Conservation (phyloP, 2,888 invertebrate species). For the Microplitis deprimator region DNA sequence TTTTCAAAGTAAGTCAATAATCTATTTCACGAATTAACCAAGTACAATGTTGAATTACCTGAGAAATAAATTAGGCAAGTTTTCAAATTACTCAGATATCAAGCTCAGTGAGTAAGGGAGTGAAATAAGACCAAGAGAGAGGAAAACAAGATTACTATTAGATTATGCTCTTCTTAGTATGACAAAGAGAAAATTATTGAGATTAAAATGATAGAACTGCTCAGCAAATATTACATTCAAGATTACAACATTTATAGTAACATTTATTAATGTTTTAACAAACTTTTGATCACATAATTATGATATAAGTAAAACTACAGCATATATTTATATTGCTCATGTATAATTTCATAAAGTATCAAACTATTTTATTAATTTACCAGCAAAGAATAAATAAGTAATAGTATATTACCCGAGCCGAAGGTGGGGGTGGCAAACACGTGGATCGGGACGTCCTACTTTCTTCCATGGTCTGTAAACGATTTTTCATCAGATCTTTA, state of each 20-base stretch:
- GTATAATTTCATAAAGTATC: no score
- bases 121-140: conserved; percentile 19
- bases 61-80: conserved; percentile 38
- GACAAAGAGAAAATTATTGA: conserved; percentile 21
- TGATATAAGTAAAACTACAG: no score
- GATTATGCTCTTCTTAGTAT: conserved; percentile 37
- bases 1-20: conserved; percentile 25
- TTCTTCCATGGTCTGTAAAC: no score
- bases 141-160: conserved; percentile 34
- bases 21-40: conserved; percentile 21
- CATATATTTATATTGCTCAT: no score
- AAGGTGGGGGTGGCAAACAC: no score
- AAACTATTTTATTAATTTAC: no score
- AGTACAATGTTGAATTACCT: conserved; percentile 21
- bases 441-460: no score
- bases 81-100: conserved; percentile 37
- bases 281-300: no score
- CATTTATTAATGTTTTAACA: not conserved
- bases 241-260: conserved; percentile 25
- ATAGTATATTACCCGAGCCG: no score
- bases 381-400: no score
- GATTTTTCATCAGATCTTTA: no score
- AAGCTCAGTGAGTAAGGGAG: conserved; percentile 6
- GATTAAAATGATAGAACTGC: conserved; percentile 12
- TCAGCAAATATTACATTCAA: conserved; percentile 43